Conservation (phyloP, 2,797 vertebrate species). For the Muscicapa striata region DNA sequence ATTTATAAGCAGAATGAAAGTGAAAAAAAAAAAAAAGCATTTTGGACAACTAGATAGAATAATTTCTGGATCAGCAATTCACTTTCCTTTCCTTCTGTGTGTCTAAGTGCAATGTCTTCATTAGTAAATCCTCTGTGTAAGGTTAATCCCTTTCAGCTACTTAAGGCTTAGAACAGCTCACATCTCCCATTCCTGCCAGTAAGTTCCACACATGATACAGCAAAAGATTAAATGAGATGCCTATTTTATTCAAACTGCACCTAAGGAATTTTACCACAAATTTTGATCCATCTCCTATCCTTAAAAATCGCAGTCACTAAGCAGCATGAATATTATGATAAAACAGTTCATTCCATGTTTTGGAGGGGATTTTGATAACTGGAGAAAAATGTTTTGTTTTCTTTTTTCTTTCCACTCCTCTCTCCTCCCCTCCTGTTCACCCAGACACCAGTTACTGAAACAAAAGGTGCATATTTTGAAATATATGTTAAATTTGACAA, state of each 20-base stretch:
- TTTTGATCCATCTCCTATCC: background rate
- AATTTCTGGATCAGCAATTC: background rate
- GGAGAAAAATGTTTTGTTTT: background rate
- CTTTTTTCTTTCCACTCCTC: background rate
- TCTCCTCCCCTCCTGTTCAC: background rate
- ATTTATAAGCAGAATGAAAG: background rate
- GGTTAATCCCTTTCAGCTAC: constrained; percentile 68
- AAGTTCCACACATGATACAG: background rate
- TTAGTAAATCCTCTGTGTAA: constrained; percentile 63
- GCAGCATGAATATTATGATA: background rate
- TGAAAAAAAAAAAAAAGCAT: background rate
- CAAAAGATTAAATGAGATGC: background rate
- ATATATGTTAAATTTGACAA: background rate
- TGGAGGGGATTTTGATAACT: background rate
- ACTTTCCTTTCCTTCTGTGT: background rate
- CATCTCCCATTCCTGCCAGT: constrained; percentile 14
- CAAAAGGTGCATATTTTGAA: background rate
- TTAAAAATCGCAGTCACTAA: background rate
- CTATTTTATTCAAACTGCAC: background rate
- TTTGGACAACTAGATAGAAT: background rate
- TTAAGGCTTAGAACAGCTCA: constrained; percentile 54
- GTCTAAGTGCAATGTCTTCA: constrained; percentile 34
- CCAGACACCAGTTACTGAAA: background rate
- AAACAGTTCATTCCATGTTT: background rate
- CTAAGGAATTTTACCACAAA: background rate